Evolutionary conservation across 2,888 invertebrate genomes (phyloP).

Genomic region (Dicranocentrus wangi): DNA sequence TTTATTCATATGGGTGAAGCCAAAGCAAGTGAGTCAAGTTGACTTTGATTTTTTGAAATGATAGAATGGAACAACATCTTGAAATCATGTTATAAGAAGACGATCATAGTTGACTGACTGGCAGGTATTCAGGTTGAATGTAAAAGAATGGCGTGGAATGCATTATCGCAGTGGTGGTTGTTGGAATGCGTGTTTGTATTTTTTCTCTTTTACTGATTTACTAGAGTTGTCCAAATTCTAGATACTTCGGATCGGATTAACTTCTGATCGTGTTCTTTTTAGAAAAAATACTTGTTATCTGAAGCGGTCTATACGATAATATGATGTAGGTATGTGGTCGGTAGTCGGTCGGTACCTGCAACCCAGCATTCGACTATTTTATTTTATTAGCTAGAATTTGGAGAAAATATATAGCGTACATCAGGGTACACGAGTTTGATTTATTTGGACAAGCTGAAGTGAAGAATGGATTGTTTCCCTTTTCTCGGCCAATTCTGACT

Average conservation of each 20-base stretch:
- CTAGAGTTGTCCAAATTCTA: too few relatives aligned
- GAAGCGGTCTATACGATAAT: too few relatives aligned
- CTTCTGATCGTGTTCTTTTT: too few relatives aligned
- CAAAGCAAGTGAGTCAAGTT: not conserved
- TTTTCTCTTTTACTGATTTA: not conserved
- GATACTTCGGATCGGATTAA: too few relatives aligned
- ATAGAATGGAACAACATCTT: conserved; percentile 15
- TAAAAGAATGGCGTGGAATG: conserved; percentile 25
- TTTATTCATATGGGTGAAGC: too few relatives aligned
- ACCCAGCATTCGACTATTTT: not conserved
- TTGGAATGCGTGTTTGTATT: not conserved
- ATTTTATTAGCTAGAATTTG: not conserved
- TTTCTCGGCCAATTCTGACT: not conserved
- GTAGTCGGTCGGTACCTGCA: not conserved
- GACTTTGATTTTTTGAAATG: not conserved
- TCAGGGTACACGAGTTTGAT: too few relatives aligned
- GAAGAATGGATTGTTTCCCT: conserved; percentile 1
- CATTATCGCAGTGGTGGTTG: not conserved
- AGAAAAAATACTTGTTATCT: too few relatives aligned
- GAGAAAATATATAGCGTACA: not conserved
- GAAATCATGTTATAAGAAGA: not conserved
- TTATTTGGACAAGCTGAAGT: not conserved
- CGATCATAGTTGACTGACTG: conserved; percentile 34
- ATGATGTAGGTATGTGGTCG: too few relatives aligned
- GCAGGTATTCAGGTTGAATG: conserved; percentile 44